A percentile compares a stretch with the other conserved stretches of the same genome.
These are phyloP conservation scores for Polietes domitor DNA, from an alignment of 2,888 invertebrate species.

Conservation along the genomic window DNA sequence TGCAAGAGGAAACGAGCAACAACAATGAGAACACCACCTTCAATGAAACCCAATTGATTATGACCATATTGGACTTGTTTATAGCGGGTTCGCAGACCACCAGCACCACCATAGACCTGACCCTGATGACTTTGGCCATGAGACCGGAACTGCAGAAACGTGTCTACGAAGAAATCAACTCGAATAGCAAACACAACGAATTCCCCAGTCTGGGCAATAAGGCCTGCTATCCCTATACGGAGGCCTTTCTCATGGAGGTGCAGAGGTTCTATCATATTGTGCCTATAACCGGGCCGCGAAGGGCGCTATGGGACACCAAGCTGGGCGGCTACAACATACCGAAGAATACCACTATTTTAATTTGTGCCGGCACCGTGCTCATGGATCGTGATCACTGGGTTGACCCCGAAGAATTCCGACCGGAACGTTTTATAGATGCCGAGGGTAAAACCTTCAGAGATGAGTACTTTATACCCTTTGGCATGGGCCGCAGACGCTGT, in stretches of 20 bases:
- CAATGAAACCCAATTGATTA: conserved; percentile 84
- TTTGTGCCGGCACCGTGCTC: conserved; percentile 83
- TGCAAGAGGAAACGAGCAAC: conserved; percentile 79
- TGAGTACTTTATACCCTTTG: conserved; percentile 80
- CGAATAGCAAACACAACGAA: conserved; percentile 72
- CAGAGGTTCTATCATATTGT: conserved; percentile 83
- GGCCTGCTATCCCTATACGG: conserved; percentile 82
- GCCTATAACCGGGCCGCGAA: conserved; percentile 83
- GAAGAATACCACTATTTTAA: conserved; percentile 82
- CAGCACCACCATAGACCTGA: conserved; percentile 84
- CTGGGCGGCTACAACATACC: conserved; percentile 83
- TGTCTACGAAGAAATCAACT: conserved; percentile 83
- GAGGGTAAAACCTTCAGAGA: conserved; percentile 74
- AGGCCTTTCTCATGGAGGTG: conserved; percentile 83
- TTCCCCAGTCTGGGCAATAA: conserved; percentile 77
- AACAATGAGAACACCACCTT: conserved; percentile 73
- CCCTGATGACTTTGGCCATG: conserved; percentile 83
- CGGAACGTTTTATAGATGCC: conserved; percentile 84
- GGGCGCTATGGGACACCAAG: conserved; percentile 82
- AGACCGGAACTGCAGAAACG: conserved; percentile 83
- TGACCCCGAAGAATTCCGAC: conserved; percentile 84
- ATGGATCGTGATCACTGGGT: conserved; percentile 83
- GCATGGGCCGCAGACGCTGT: conserved; percentile 84
- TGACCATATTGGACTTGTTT: conserved; percentile 86
- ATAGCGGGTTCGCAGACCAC: conserved; percentile 86